phyloP scores from a whole-genome alignment of 2,888 invertebrate species.

The Rotaria socialis region DNA sequence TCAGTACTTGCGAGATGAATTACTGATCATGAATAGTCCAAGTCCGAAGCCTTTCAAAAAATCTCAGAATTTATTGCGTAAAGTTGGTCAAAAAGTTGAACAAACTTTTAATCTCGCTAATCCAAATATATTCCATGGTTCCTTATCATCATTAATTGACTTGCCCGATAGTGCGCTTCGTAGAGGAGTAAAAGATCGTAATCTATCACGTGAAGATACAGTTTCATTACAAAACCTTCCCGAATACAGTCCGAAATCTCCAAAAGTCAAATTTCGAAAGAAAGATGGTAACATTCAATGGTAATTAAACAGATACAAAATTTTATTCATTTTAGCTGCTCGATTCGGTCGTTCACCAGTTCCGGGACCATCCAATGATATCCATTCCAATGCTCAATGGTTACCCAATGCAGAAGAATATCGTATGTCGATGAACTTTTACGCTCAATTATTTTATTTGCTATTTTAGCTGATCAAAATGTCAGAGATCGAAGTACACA shows the following conservation, averaged over 20 bases:
- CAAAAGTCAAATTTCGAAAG: neutral
- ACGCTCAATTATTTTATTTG: neutral
- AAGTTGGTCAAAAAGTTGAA: conserved; percentile 26
- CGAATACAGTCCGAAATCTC: neutral
- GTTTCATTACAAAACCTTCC: neutral
- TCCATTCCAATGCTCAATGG: neutral
- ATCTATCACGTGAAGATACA: neutral
- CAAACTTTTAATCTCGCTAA: neutral
- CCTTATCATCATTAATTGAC: neutral
- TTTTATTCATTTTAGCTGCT: neutral
- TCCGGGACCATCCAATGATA: neutral
- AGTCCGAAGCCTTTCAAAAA: neutral
- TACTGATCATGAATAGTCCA: neutral
- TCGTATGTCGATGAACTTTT: neutral
- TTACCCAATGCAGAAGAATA: conserved; percentile 23
- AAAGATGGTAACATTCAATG: neutral
- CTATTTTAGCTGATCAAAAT: neutral
- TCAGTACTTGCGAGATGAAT: neutral
- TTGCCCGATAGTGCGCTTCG: neutral
- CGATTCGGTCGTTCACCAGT: neutral
- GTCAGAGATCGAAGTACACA: neutral
- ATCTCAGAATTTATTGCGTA: neutral
- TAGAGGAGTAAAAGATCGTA: neutral
- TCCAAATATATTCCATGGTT: neutral
- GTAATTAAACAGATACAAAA: neutral